phyloP scores from a whole-genome alignment of 2,113 vertebrate species.

The Orientallactaga bullata region DNA sequence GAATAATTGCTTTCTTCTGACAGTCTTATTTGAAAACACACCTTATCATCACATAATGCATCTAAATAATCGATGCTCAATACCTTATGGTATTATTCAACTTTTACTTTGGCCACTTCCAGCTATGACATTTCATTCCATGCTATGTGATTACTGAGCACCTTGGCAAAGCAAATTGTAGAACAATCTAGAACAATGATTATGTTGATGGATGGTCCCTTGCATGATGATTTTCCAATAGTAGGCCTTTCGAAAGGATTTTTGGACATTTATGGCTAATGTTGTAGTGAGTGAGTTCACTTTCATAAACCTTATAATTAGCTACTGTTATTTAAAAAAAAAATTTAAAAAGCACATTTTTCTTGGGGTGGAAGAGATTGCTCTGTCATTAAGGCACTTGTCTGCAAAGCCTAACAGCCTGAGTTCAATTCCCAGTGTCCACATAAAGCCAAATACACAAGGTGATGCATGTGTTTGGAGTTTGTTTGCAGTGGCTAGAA shows the following conservation, averaged over 20 bases:
- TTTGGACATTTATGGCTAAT: neutral
- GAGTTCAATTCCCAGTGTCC: too few species aligned
- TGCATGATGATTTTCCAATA: neutral
- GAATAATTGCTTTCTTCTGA: neutral
- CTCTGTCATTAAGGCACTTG: too few species aligned
- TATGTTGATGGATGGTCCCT: neutral
- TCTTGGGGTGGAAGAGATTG: too few species aligned
- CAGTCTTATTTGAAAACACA: neutral
- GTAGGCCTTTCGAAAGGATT: neutral
- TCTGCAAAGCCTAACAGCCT: too few species aligned
- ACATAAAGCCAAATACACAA: too few species aligned
- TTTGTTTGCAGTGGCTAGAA: too few species aligned
- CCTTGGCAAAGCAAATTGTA: neutral
- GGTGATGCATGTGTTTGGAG: too few species aligned
- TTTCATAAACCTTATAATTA: neutral
- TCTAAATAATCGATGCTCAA: neutral
- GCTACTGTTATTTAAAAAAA: neutral
- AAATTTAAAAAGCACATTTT: neutral
- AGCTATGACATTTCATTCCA: neutral
- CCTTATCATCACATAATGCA: neutral
- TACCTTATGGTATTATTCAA: neutral
- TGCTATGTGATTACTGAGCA: neutral
- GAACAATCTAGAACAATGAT: neutral
- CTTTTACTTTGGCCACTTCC: neutral
- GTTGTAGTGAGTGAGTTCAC: neutral